Percentiles rank a stretch among this genome's conserved stretches.
phyloP scores from a whole-genome alignment of 2,888 invertebrate species.

The Xestoiulus laeticollis region DNA sequence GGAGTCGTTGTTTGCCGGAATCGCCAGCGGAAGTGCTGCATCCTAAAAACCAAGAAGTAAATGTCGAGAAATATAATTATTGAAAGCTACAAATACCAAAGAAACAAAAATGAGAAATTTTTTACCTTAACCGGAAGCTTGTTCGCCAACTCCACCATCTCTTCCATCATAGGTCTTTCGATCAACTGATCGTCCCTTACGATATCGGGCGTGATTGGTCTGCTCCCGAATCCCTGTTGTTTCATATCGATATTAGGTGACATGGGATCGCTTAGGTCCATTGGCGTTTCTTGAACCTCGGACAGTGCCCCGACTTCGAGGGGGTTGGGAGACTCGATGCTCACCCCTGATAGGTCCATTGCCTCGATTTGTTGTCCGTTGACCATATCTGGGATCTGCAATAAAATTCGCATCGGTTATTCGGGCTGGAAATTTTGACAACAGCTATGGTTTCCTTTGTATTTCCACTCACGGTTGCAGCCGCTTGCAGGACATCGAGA shows the following conservation, averaged over 20 bases:
- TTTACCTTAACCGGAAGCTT: not conserved
- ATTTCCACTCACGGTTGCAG: not conserved
- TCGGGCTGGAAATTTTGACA: no score
- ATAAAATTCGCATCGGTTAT: not conserved
- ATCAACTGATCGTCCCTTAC: not conserved
- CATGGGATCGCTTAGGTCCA: conserved; percentile 45
- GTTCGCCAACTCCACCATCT: not conserved
- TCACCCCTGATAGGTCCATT: conserved; percentile 17
- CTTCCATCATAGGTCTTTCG: not conserved
- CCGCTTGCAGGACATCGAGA: not conserved
- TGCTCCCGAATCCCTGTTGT: conserved; percentile 15
- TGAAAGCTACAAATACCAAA: not conserved
- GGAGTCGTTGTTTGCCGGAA: conserved; percentile 60
- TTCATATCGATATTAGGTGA: not conserved
- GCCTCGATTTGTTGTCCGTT: not conserved
- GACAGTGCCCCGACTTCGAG: not conserved
- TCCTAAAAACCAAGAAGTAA: no score
- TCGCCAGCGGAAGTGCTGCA: conserved; percentile 45
- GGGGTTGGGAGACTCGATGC: not conserved
- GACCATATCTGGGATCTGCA: not conserved
- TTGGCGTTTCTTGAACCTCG: not conserved
- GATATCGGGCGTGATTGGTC: conserved; percentile 40
- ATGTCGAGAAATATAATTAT: not conserved
- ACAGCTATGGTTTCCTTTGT: no score
- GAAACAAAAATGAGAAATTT: no score